Percentiles rank a stretch among this genome's conserved stretches.
These are phyloP conservation scores for Erebia epiphron DNA, from an alignment of 2,888 invertebrate genomes.

Conservation along the genomic window DNA sequence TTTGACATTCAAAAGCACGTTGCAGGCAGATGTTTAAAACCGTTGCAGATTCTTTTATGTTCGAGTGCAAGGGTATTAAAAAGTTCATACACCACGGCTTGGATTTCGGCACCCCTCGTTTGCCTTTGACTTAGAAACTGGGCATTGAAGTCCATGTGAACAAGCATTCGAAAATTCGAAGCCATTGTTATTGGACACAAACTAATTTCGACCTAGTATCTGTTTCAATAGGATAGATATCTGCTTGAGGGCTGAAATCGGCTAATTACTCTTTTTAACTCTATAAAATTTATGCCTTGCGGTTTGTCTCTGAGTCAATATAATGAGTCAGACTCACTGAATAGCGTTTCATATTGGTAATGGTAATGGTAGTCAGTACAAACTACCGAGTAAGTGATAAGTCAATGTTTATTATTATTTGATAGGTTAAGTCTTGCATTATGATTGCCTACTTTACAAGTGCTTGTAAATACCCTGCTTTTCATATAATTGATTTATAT, in stretches of 20 bases:
- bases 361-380: constrained; percentile 10
- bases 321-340: constrained; percentile 55
- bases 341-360: constrained; percentile 36
- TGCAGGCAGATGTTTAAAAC: constrained; percentile 77
- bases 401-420: constrained; percentile 24
- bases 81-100: constrained; percentile 51
- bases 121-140: constrained; percentile 42
- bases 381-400: neutral
- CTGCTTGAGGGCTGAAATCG: neutral
- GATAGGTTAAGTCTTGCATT: constrained; percentile 18
- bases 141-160: constrained; percentile 24
- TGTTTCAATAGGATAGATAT: neutral
- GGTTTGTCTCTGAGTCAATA: constrained; percentile 57
- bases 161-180: constrained; percentile 6
- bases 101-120: constrained; percentile 72
- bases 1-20: constrained; percentile 34
- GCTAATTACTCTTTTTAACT: constrained; percentile 33
- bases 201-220: constrained; percentile 5
- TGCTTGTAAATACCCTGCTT: constrained; percentile 3
- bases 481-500: neutral
- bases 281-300: constrained; percentile 48
- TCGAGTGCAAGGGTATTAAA: constrained; percentile 59
- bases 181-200: neutral
- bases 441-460: constrained; percentile 18
- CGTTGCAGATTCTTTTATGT: constrained; percentile 77